Conservation (phyloP, 2,797 vertebrate genomes). For the Pachyuromys duprasi region DNA sequence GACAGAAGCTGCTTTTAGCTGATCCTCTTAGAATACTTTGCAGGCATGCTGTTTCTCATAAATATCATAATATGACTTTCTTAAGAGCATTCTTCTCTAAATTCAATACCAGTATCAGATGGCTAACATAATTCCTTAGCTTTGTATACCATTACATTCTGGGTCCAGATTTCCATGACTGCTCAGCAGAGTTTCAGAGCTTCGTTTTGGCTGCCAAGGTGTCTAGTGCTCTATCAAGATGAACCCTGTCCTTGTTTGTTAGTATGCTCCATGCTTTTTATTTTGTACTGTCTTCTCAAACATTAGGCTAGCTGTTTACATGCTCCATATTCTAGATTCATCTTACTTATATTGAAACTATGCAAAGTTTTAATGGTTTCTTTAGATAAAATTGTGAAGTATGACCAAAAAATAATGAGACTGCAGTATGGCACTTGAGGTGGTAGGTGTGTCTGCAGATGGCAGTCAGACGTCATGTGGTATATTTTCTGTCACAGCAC, state of each 20-base stretch:
- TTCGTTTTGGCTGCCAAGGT: conserved; percentile 41
- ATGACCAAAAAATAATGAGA: conserved; percentile 3
- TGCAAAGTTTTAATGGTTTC: conserved; percentile 27
- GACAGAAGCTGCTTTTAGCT: not conserved
- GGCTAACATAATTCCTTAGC: not conserved
- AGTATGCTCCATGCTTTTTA: not conserved
- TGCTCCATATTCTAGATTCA: not conserved
- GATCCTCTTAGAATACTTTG: not conserved
- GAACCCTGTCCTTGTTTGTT: conserved; percentile 19
- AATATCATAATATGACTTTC: not conserved
- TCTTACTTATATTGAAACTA: conserved; percentile 28
- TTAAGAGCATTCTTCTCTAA: not conserved
- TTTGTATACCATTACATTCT: not conserved
- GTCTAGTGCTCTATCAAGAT: not conserved
- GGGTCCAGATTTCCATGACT: not conserved
- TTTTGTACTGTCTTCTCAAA: not conserved
- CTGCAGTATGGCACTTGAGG: not conserved
- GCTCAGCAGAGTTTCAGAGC: conserved; percentile 3
- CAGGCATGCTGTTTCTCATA: not conserved
- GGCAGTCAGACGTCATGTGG: not conserved
- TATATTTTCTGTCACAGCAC: not conserved
- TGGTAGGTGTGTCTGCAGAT: not conserved
- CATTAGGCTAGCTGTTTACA: not conserved
- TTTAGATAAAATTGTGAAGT: not conserved
- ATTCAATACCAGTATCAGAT: not conserved